These are phyloP conservation scores for Anoplolepis gracilipes DNA, from an alignment of 1,140 invertebrate species.

Conservation along the genomic window DNA sequence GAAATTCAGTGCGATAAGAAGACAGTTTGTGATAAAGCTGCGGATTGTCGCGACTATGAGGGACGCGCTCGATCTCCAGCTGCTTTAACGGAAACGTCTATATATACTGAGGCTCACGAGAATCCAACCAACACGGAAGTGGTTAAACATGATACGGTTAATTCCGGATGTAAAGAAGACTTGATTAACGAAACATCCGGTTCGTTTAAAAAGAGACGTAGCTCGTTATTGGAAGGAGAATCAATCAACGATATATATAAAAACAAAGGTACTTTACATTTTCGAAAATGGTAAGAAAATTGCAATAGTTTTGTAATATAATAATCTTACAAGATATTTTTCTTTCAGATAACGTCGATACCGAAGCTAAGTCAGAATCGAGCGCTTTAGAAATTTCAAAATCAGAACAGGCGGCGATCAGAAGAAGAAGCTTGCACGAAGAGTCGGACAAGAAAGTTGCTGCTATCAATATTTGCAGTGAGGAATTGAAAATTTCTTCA, in stretches of 20 bases:
- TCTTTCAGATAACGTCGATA: slow-evolving; percentile 8
- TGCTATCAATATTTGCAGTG: background rate
- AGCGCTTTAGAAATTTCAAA: background rate
- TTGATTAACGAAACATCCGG: background rate
- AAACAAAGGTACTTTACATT: background rate
- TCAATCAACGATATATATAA: background rate
- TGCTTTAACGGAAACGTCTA: background rate
- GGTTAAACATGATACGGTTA: background rate
- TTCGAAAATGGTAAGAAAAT: background rate
- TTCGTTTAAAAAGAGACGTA: background rate
- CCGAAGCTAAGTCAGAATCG: background rate
- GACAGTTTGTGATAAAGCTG: background rate
- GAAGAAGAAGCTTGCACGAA: slow-evolving; percentile 24
- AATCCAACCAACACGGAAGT: background rate
- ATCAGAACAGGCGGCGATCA: background rate
- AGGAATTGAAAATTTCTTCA: slow-evolving; percentile 4
- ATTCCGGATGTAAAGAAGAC: background rate
- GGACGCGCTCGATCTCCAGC: background rate
- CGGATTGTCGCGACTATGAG: slow-evolving; percentile 9
- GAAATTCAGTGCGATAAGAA: slow-evolving; percentile 43
- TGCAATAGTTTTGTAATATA: background rate
- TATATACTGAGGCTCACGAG: background rate
- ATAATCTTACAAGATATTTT: background rate
- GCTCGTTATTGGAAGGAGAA: slow-evolving; percentile 2
- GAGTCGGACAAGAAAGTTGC: slow-evolving; percentile 6